A percentile compares a stretch with the other conserved stretches of the same genome.
Evolutionary conservation across 2,797 vertebrate species (phyloP).

Genomic region (Etheostoma perlongum): DNA sequence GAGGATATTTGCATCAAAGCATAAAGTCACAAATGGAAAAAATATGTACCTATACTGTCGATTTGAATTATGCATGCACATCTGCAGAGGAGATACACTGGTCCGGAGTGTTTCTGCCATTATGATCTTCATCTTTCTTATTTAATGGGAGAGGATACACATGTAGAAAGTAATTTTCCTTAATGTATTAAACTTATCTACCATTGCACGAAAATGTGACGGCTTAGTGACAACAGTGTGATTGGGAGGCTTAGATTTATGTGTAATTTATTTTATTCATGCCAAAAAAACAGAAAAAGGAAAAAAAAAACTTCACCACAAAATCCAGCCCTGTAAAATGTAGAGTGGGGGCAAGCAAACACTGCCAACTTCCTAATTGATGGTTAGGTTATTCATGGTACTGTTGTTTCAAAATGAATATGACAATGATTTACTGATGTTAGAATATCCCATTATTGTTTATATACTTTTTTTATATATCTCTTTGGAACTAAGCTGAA

Average conservation of each 20-base stretch:
- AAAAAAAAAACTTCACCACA: slow-evolving; percentile 6
- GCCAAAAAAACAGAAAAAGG: neutral
- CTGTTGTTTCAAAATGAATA: neutral
- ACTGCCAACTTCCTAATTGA: neutral
- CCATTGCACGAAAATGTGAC: slow-evolving; percentile 6
- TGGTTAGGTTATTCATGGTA: neutral
- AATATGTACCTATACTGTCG: neutral
- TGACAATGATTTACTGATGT: neutral
- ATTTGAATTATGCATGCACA: neutral
- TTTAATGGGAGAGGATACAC: slow-evolving; percentile 22
- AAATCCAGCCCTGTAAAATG: neutral
- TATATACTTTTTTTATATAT: neutral
- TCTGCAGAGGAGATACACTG: neutral
- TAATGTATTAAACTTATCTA: slow-evolving; percentile 36
- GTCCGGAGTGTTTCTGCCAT: neutral
- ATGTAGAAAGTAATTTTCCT: neutral
- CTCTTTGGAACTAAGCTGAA: neutral
- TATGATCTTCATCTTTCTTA: slow-evolving; percentile 25
- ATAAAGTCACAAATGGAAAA: slow-evolving; percentile 6
- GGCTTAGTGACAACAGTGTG: slow-evolving; percentile 5
- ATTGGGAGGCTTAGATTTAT: slow-evolving; percentile 4
- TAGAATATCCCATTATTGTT: neutral
- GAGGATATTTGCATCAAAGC: neutral
- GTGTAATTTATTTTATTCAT: neutral
- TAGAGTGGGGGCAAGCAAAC: neutral